phyloP scores from a whole-genome alignment of 1,140 invertebrate species.

The Drosophila orosa region DNA sequence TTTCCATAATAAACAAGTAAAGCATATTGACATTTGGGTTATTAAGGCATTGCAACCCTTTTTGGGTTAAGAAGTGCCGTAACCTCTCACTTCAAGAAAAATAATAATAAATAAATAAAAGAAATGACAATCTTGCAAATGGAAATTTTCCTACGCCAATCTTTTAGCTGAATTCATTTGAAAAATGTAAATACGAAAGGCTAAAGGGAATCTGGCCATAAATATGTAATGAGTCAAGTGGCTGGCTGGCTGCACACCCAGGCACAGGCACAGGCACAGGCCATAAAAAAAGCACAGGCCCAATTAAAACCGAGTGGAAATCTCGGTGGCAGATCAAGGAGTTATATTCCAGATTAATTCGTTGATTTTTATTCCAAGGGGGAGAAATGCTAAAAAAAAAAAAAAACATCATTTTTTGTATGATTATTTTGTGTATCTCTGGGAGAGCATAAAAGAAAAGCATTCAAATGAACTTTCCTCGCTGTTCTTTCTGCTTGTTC shows the following conservation, averaged over 20 bases:
- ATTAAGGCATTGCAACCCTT: conserved; percentile 1
- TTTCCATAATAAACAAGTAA: conserved; percentile 21
- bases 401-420: conserved; percentile 17
- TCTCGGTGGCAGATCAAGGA: conserved; percentile 36
- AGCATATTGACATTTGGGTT: conserved; percentile 20
- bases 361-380: too few species aligned
- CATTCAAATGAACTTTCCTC: conserved; percentile 76
- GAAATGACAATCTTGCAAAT: conserved; percentile 31
- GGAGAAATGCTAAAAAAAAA: too few species aligned
- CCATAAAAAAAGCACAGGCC: conserved; percentile 62
- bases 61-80: conserved; percentile 2
- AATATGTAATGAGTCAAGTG: conserved; percentile 55
- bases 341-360: conserved; percentile 37
- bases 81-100: background rate
- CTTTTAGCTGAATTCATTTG: conserved; percentile 35
- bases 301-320: conserved; percentile 74
- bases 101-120: background rate
- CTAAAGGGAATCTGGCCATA: conserved; percentile 19
- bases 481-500: conserved; percentile 41
- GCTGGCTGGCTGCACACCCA: conserved; percentile 1
- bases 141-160: conserved; percentile 27
- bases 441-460: conserved; percentile 71
- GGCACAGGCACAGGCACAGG: too few species aligned
- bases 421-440: conserved; percentile 68
- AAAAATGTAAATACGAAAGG: conserved; percentile 29